A percentile compares a stretch with the other conserved stretches of the same genome.
Conservation (phyloP, 2,797 vertebrate species). For the Ctenochaetus hawaiiensis region DNA sequence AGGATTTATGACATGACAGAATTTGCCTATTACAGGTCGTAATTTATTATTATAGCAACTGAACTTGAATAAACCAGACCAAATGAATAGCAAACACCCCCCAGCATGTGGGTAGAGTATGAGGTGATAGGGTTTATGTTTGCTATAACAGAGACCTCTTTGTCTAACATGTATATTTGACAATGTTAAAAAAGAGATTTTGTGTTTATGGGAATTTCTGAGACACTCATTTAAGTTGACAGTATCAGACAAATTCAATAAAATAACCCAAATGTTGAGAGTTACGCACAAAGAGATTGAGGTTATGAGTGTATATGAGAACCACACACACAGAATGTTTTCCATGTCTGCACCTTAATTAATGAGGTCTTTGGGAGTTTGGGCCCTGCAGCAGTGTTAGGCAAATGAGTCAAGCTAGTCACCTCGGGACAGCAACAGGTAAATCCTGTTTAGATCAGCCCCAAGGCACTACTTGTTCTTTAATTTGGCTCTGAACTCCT, state of each 20-base stretch:
- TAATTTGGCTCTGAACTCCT: conserved; percentile 58
- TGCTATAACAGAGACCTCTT: conserved; percentile 51
- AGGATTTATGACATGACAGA: conserved; percentile 57
- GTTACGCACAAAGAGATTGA: conserved; percentile 4
- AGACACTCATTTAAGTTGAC: conserved; percentile 41
- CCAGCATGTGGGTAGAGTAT: conserved; percentile 12
- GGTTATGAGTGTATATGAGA: background rate
- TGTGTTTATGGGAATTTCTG: conserved; percentile 23
- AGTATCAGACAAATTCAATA: conserved; percentile 35
- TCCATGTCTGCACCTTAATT: conserved; percentile 66
- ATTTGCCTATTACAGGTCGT: conserved; percentile 55
- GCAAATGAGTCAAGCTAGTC: conserved; percentile 71
- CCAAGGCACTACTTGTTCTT: conserved; percentile 70
- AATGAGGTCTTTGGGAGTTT: conserved; percentile 68
- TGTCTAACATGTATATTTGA: conserved; percentile 47
- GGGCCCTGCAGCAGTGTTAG: conserved; percentile 51
- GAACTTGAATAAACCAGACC: conserved; percentile 45
- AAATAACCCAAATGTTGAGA: conserved; percentile 13
- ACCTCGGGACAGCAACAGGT: conserved; percentile 78
- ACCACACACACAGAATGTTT: conserved; percentile 31
- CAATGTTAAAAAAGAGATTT: conserved; percentile 30
- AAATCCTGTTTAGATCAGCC: conserved; percentile 82
- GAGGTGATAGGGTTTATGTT: conserved; percentile 40
- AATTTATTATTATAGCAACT: conserved; percentile 60
- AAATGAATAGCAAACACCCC: conserved; percentile 31